phyloP scores from a whole-genome alignment of 2,113 vertebrate species.

The Grantiella picta region DNA sequence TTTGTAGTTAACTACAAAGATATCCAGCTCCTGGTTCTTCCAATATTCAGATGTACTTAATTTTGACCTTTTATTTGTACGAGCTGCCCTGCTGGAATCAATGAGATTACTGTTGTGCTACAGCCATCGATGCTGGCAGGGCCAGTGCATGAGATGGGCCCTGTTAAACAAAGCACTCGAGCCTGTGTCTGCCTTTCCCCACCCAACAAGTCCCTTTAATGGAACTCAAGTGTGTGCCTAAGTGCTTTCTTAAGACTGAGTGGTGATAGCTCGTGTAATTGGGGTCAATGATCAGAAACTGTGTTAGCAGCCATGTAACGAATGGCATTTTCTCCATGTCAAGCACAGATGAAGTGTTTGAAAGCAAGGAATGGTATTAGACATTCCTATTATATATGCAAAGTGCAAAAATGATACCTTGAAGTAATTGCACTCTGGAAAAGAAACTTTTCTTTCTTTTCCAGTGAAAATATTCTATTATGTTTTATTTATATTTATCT shows the following conservation, averaged over 20 bases:
- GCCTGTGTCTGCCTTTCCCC: background rate
- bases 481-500: background rate
- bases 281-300: constrained; percentile 46
- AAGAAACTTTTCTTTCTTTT: background rate
- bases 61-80: background rate
- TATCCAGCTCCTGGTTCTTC: background rate
- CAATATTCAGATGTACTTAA: background rate
- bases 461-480: background rate
- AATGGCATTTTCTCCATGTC: constrained; percentile 25
- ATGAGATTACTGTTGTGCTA: background rate
- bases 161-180: background rate
- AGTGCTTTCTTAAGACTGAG: constrained; percentile 36
- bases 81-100: background rate
- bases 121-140: background rate
- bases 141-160: background rate
- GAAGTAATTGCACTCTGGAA: background rate
- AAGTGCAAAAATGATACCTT: constrained; percentile 35
- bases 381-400: background rate
- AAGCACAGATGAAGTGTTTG: constrained; percentile 54
- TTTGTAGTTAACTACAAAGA: background rate
- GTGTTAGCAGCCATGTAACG: background rate
- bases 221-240: background rate
- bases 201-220: background rate
- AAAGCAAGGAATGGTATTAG: constrained; percentile 41
- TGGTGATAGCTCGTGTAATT: constrained; percentile 18